phyloP scores from a whole-genome alignment of 2,797 vertebrate species.

The Atherinosoma microstoma region DNA sequence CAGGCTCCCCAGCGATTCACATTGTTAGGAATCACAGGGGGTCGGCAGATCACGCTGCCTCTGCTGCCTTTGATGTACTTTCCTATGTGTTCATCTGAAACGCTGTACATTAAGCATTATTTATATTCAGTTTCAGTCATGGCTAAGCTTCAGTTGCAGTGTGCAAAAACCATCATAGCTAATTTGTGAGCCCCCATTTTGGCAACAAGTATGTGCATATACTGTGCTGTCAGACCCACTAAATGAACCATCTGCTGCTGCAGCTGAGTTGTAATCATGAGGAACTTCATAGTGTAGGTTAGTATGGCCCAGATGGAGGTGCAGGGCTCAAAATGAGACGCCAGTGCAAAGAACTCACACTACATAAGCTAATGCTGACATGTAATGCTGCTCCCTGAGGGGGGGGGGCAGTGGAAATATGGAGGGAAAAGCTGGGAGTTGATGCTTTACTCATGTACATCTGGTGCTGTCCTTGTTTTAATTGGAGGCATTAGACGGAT shows the following conservation, averaged over 20 bases:
- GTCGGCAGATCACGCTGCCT: constrained; percentile 26
- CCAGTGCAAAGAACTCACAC: constrained; percentile 24
- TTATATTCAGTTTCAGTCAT: constrained; percentile 49
- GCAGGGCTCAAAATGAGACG: constrained; percentile 47
- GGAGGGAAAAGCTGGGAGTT: constrained; percentile 8
- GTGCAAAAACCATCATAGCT: constrained; percentile 66
- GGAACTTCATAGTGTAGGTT: constrained; percentile 53
- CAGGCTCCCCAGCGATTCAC: constrained; percentile 52
- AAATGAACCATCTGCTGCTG: constrained; percentile 81
- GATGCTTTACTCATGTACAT: constrained; percentile 46
- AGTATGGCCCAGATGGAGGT: constrained; percentile 68
- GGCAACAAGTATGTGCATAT: constrained; percentile 54
- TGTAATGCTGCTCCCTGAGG: constrained; percentile 38
- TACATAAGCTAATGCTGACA: constrained; percentile 43
- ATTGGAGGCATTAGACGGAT: constrained; percentile 87
- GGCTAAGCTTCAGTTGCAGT: constrained; percentile 40
- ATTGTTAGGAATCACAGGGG: constrained; percentile 52
- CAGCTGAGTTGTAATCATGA: constrained; percentile 69
- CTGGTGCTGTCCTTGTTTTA: constrained; percentile 54
- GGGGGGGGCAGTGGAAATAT: constrained; percentile 15
- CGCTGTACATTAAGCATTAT: constrained; percentile 36
- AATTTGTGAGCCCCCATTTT: constrained; percentile 69
- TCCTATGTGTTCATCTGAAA: constrained; percentile 55
- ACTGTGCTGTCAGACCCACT: constrained; percentile 63
- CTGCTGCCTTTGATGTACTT: constrained; percentile 57